Evolutionary conservation across 2,113 vertebrate species (phyloP), one percentile per base, ranked within the genome.

Genomic region (Burhinus bistriatus): DNA sequence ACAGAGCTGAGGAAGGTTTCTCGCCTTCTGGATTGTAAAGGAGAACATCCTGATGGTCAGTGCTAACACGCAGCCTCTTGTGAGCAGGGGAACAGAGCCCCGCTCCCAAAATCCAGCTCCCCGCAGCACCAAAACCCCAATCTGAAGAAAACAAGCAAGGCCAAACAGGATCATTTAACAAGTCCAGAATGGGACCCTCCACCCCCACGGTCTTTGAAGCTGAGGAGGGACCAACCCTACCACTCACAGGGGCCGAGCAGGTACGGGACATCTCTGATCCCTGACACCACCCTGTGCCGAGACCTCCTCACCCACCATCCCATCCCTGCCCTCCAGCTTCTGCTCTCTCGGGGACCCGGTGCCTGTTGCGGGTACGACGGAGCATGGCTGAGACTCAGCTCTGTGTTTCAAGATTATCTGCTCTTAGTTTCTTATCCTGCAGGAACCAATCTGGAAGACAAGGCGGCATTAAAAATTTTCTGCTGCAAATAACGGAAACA

Each of bases 221-320:
- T 3, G 2, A 21, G 20, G 32, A 69, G 30, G 32, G 32, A 45
- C 15, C 34, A 34, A 23, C 4, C 9, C 40, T 5, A 0, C 11
- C 44, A 7, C 16, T 23, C 29, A 6, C 6, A 59, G 64, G 10
- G 13, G 49, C 40, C 55, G 40, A 42, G 71, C 66, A 44, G 65
- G 23, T 29, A 44, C 4, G 4, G 70, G 79, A n/a, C 0, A 3
- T 11, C 44, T 51, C 75, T 57, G 30, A 57, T 22, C 22, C 27
- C 44, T 12, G 55, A 11, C 15, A 6, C 3, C 19, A 26, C 9
- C 40, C 34, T 0, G 1, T 26, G 13, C 42, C 0, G 0, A 68
- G 12, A 27, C 9, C 14, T 73, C 36, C 55, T 38, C 5, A 7
- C 40, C 25, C 25, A 12, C 23, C 14, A 8, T 64, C 26, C 36